A percentile compares a stretch with the other conserved stretches of the same genome.
Conservation (phyloP, 2,113 vertebrate genomes). For the Anas platyrhynchos region DNA sequence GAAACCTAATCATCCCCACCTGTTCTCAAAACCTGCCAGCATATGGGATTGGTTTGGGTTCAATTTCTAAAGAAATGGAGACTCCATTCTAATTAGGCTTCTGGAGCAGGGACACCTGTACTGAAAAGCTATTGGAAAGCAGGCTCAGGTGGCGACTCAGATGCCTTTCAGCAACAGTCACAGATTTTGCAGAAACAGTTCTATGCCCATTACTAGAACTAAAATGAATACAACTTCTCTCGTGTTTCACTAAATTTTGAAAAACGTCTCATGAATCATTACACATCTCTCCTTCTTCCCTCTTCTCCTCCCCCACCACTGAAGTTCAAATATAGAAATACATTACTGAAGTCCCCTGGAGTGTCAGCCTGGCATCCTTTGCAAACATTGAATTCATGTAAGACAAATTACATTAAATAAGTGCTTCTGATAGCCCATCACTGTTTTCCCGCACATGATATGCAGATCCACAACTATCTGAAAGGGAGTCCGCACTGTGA, state of each 20-base stretch:
- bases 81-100: conserved; percentile 42
- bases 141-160: neutral
- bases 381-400: neutral
- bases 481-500: neutral
- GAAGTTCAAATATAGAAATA: conserved; percentile 20
- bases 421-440: neutral
- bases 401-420: neutral
- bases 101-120: conserved; percentile 32
- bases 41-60: conserved; percentile 17
- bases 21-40: conserved; percentile 44
- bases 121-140: neutral
- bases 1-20: conserved; percentile 45
- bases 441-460: neutral
- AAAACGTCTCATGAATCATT: neutral
- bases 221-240: neutral
- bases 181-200: neutral
- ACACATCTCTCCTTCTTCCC: neutral
- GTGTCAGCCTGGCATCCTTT: conserved; percentile 1
- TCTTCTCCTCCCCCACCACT: neutral
- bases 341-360: neutral
- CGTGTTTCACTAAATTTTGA: neutral
- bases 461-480: neutral
- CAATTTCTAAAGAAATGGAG: conserved; percentile 32
- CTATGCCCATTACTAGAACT: neutral
- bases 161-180: neutral